Conservation (phyloP, 2,888 invertebrate genomes). For the Strigamia transsilvanica region DNA sequence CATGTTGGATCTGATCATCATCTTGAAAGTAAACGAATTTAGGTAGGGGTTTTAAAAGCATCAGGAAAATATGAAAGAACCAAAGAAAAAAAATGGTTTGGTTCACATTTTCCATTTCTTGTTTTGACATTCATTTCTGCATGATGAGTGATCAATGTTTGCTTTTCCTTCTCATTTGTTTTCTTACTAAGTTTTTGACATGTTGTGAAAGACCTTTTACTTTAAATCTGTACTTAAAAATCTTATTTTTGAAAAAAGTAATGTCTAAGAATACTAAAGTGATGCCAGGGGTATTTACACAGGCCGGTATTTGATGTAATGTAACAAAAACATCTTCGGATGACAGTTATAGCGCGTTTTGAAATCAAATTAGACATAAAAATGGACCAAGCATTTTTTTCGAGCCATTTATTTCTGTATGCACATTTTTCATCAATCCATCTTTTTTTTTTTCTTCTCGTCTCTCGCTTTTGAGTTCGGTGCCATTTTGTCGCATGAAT, state of each 20-base stretch:
- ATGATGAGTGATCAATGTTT: conserved; percentile 37
- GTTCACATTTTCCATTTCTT: neutral
- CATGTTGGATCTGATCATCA: conserved; percentile 22
- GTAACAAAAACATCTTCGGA: neutral
- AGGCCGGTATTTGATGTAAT: neutral
- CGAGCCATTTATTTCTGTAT: neutral
- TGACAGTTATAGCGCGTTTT: conserved; percentile 6
- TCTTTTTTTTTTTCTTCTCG: neutral
- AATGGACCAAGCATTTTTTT: conserved; percentile 7
- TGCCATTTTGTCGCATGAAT: conserved; percentile 48
- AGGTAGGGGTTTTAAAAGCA: neutral
- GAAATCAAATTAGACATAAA: conserved; percentile 26
- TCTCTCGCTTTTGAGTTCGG: neutral
- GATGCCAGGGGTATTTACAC: neutral
- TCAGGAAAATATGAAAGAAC: neutral
- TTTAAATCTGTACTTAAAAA: neutral
- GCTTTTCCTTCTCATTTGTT: neutral
- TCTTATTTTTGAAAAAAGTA: neutral
- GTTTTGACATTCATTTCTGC: conserved; percentile 27
- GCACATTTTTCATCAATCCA: neutral
- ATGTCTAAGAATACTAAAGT: neutral
- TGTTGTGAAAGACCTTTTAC: neutral
- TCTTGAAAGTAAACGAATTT: neutral
- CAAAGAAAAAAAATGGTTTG: neutral
- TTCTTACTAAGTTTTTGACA: neutral